phyloP scores from a whole-genome alignment of 2,113 vertebrate species.

The Strix uralensis region DNA sequence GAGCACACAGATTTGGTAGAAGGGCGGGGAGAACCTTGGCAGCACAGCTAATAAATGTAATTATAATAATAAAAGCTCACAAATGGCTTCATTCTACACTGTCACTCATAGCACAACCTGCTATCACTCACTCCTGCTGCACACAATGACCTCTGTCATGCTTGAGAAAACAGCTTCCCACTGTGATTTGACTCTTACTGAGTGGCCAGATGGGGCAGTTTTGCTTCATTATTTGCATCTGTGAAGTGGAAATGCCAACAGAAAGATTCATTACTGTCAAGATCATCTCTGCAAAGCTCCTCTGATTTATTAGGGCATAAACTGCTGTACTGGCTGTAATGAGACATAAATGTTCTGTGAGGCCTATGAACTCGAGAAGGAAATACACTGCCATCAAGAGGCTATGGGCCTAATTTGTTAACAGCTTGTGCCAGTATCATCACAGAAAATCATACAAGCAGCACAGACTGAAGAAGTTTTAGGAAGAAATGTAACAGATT shows the following conservation, averaged over 20 bases:
- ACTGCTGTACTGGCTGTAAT: constrained; percentile 75
- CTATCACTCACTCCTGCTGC: constrained; percentile 65
- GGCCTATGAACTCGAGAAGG: constrained; percentile 76
- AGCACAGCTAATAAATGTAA: constrained; percentile 73
- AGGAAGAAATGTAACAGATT: not conserved
- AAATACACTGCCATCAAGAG: constrained; percentile 77
- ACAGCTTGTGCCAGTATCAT: constrained; percentile 8
- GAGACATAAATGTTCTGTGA: constrained; percentile 78
- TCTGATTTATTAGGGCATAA: constrained; percentile 85
- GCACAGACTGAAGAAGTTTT: not conserved
- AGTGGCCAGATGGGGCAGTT: constrained; percentile 83
- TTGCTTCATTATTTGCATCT: constrained; percentile 80
- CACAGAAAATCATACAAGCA: constrained; percentile 15
- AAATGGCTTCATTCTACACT: constrained; percentile 78
- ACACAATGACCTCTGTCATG: constrained; percentile 76
- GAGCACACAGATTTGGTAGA: not conserved
- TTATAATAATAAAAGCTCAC: constrained; percentile 78
- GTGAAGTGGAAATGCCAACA: constrained; percentile 80
- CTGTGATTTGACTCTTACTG: constrained; percentile 68
- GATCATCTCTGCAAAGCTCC: constrained; percentile 73
- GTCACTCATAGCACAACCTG: constrained; percentile 71
- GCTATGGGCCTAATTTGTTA: constrained; percentile 71
- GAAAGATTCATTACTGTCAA: constrained; percentile 80
- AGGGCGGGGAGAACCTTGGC: constrained; percentile 29
- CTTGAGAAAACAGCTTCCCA: constrained; percentile 67